Evolutionary conservation across 1,140 invertebrate species (phyloP).

Genomic region (Caenorhabditis latens): DNA sequence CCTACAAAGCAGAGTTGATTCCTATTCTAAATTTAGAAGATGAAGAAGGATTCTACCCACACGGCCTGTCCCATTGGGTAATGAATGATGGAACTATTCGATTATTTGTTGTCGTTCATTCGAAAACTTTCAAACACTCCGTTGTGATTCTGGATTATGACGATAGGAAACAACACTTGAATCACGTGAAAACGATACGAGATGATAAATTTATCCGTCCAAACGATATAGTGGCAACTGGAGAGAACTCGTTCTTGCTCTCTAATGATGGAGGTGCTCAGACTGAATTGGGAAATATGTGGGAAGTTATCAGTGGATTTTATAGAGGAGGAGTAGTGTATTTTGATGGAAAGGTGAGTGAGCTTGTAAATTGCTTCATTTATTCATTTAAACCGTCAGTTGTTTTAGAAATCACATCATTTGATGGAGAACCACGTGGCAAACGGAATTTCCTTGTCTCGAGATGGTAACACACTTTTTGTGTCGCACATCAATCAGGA

Average conservation of each 20-base stretch:
- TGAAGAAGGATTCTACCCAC: conserved; percentile 6
- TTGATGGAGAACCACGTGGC: background rate
- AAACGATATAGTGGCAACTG: conserved; percentile 21
- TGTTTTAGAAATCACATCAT: background rate
- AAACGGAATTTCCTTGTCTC: conserved; percentile 11
- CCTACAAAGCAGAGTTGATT: conserved; percentile 21
- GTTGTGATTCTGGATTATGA: conserved; percentile 5
- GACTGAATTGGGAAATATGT: conserved; percentile 11
- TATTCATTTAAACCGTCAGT: background rate
- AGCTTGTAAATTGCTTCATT: background rate
- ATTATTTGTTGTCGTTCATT: conserved; percentile 28
- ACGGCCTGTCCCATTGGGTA: conserved; percentile 5
- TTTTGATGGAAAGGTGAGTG: background rate
- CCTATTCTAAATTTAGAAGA: conserved; percentile 16
- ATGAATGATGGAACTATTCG: conserved; percentile 8
- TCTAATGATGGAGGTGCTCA: conserved; percentile 33
- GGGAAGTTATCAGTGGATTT: background rate
- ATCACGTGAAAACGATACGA: conserved; percentile 14
- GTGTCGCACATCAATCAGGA: conserved; percentile 19
- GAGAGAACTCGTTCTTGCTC: conserved; percentile 4
- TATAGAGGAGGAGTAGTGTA: conserved; percentile 28
- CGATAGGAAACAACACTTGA: background rate
- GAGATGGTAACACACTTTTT: background rate
- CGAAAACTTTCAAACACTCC: conserved; percentile 19
- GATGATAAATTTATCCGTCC: conserved; percentile 4